Conservation (phyloP, 1,140 invertebrate species). For the Cherax destructor region DNA sequence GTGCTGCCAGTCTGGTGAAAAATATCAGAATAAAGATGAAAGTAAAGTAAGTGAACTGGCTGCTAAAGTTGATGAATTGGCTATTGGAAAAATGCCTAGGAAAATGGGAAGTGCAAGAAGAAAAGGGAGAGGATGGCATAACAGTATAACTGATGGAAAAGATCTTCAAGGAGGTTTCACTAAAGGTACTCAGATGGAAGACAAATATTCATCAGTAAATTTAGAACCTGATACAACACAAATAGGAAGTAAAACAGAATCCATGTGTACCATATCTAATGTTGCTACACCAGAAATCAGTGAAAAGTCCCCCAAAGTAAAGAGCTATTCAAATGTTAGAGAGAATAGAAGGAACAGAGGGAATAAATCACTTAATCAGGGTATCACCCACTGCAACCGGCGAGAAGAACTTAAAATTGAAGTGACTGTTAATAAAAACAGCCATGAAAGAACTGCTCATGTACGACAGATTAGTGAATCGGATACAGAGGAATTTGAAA, state of each 20-base stretch:
- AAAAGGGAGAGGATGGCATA: slow-evolving; percentile 22
- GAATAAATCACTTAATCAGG: slow-evolving; percentile 5
- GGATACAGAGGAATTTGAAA: slow-evolving; percentile 1
- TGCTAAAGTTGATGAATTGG: slow-evolving; percentile 49
- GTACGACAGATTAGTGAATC: slow-evolving; percentile 15
- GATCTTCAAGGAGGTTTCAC: neutral
- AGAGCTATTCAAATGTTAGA: slow-evolving; percentile 47
- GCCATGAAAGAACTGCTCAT: slow-evolving; percentile 30
- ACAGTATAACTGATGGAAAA: neutral
- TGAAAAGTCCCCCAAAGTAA: slow-evolving; percentile 28
- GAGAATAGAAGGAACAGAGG: slow-evolving; percentile 53
- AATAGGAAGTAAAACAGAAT: neutral
- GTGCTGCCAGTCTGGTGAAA: neutral
- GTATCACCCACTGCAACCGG: neutral
- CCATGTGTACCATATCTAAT: neutral
- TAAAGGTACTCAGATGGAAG: slow-evolving; percentile 1
- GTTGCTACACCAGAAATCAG: neutral
- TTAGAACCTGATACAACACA: slow-evolving; percentile 18
- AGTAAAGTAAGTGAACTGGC: slow-evolving; percentile 25
- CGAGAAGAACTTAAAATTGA: slow-evolving; percentile 41
- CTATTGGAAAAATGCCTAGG: neutral
- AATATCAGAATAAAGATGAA: neutral
- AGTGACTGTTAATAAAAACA: slow-evolving; percentile 34
- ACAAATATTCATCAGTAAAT: neutral
- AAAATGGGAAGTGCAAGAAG: slow-evolving; percentile 21